Evolutionary conservation across 2,888 invertebrate genomes (phyloP), one percentile per base, ranked within the genome.

Genomic region (Microctonus hyperodae): DNA sequence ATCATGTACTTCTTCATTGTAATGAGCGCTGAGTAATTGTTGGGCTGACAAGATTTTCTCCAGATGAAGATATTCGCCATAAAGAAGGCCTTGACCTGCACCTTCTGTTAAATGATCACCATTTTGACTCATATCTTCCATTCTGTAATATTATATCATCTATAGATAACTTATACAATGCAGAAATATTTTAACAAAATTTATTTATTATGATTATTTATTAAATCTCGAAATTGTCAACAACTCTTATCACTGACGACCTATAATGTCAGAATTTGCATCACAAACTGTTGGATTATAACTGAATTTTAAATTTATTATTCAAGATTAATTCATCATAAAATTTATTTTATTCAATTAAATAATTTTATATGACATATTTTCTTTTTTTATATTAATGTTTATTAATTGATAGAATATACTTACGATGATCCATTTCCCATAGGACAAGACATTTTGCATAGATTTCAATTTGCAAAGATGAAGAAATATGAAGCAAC

Each of bases 51-150:
- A 87, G 22, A 97, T 86, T 80, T 94, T 94, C 82, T 97, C 96
- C 79, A 98, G 86, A 89, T 94, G 92, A 66, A 97, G 86, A 79
- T 97, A 97, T 78, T 96, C 95, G 0, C 92, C 91, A 81, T 97
- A 97, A 59, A 96, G 88, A 88, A 95, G 92, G 0, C 95, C 96
- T 6, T 90, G 88, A 68, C 91, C 90, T 6, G 90, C 88, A 69
- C 92, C 90, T 70, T 90, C 88, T 56, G 89, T 89, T 33, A 91
- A 83, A 22, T 88, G 89, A 65, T 87, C 87, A 0, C 88, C 89
- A 65, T 85, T 86, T 77, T 86, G 86, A 44, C 71, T 69, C 22
- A 65, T 65, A 31, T 80, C 79, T 11, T 77, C 78, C 9, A 80
- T 81, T 64, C 69, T 51, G 16, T 33, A 35, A 61, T n/a, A 61